Conservation (phyloP, 2,888 invertebrate species). For the Penaeus monodon region DNA sequence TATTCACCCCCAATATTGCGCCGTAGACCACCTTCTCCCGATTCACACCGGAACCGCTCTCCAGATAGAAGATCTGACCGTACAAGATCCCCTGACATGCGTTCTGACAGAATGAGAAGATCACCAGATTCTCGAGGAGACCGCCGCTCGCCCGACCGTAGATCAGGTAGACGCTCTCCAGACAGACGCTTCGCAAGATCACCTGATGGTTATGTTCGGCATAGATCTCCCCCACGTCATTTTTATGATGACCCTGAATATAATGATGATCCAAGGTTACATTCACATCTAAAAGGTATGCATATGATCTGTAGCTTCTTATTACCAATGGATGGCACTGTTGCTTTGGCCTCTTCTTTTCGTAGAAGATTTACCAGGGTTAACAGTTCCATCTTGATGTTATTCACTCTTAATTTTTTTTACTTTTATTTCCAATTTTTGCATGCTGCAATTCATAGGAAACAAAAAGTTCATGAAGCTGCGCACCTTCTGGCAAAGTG, state of each 20-base stretch:
- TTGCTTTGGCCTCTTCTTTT: neutral
- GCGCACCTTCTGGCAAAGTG: conserved; percentile 47
- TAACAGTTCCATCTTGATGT: neutral
- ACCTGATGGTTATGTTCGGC: conserved; percentile 51
- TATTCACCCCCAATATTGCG: conserved; percentile 57
- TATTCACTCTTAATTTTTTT: conserved; percentile 12
- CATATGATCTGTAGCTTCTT: neutral
- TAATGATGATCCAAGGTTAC: conserved; percentile 54
- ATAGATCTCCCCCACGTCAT: conserved; percentile 43
- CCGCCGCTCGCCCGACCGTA: conserved; percentile 43
- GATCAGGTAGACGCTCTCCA: conserved; percentile 52
- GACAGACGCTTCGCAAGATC: conserved; percentile 53
- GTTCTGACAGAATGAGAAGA: conserved; percentile 46
- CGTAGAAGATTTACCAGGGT: neutral
- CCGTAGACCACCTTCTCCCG: conserved; percentile 41
- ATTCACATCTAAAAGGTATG: conserved; percentile 49
- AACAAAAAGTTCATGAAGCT: conserved; percentile 41
- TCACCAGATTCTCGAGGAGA: conserved; percentile 45
- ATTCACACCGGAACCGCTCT: conserved; percentile 47
- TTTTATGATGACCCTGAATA: conserved; percentile 53
- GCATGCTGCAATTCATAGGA: conserved; percentile 52
- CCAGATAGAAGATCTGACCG: conserved; percentile 56
- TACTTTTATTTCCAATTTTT: conserved; percentile 49
- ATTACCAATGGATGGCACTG: too few species aligned
- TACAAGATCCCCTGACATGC: conserved; percentile 52